Evolutionary conservation across 2,797 vertebrate species (phyloP).

Genomic region (Poliocrania exsul): DNA sequence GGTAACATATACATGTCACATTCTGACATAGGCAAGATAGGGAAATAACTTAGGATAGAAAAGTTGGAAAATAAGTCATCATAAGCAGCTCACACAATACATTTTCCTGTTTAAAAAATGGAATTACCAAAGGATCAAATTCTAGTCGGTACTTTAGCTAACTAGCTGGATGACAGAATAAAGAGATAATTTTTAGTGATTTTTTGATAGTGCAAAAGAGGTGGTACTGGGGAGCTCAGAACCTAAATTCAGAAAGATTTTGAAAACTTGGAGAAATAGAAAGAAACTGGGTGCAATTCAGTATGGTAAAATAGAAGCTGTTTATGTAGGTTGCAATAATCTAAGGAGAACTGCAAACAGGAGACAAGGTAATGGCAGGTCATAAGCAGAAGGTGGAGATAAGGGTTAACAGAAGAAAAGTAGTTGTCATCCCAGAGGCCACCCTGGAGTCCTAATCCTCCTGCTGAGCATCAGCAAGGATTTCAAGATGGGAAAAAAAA

Average conservation of each 20-base stretch:
- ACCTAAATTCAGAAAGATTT: background rate
- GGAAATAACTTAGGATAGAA: background rate
- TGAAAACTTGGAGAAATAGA: background rate
- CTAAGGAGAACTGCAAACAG: background rate
- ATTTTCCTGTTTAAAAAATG: background rate
- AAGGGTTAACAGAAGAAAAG: background rate
- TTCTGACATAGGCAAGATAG: background rate
- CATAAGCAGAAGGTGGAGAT: background rate
- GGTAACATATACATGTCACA: background rate
- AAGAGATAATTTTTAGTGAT: background rate
- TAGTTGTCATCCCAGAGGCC: background rate
- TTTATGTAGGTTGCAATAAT: background rate
- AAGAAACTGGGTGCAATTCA: background rate
- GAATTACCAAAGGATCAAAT: background rate
- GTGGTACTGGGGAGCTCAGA: background rate
- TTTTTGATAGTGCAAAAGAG: background rate
- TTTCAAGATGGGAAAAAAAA: background rate
- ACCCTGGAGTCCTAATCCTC: background rate
- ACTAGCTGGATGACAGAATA: background rate
- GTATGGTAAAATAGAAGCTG: background rate
- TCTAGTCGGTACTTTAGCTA: background rate
- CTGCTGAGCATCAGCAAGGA: background rate
- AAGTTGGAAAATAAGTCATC: background rate
- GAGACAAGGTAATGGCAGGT: background rate
- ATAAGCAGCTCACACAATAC: background rate